Evolutionary conservation across 2,113 vertebrate species (phyloP).

Genomic region (Mus spicilegus): DNA sequence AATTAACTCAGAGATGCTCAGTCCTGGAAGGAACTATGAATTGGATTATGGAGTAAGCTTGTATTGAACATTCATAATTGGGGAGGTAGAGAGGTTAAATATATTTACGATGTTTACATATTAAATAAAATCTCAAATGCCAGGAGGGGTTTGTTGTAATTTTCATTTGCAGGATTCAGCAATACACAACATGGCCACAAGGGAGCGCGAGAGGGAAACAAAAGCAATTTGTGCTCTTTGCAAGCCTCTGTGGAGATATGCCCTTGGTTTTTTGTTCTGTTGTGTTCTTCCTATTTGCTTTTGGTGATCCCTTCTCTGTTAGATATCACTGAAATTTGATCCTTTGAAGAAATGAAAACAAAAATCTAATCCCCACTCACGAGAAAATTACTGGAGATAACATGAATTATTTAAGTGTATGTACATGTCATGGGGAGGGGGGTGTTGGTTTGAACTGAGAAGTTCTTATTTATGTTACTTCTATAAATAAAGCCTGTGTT

Average conservation of each 20-base stretch:
- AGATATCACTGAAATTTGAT: neutral
- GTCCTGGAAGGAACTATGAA: neutral
- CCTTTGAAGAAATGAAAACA: neutral
- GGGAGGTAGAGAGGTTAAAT: neutral
- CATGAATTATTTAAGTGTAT: conserved; percentile 2
- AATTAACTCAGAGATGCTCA: neutral
- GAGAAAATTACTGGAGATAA: conserved; percentile 1
- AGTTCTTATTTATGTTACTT: neutral
- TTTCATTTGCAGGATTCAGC: conserved; percentile 5
- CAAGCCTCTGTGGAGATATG: neutral
- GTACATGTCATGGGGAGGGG: neutral
- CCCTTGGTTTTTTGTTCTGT: neutral
- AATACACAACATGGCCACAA: conserved; percentile 61
- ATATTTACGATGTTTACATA: neutral
- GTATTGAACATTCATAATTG: neutral
- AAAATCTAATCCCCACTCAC: neutral
- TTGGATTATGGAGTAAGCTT: neutral
- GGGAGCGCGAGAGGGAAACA: conserved; percentile 65
- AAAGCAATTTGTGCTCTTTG: neutral
- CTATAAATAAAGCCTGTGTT: neutral
- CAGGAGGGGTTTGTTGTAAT: neutral
- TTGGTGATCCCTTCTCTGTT: neutral
- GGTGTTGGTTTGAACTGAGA: neutral
- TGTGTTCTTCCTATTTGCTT: neutral
- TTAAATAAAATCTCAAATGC: neutral